A percentile compares a stretch with the other conserved stretches of the same genome.
phyloP scores from a whole-genome alignment of 2,797 vertebrate genomes.

The Phrynocephalus guinanensis region DNA sequence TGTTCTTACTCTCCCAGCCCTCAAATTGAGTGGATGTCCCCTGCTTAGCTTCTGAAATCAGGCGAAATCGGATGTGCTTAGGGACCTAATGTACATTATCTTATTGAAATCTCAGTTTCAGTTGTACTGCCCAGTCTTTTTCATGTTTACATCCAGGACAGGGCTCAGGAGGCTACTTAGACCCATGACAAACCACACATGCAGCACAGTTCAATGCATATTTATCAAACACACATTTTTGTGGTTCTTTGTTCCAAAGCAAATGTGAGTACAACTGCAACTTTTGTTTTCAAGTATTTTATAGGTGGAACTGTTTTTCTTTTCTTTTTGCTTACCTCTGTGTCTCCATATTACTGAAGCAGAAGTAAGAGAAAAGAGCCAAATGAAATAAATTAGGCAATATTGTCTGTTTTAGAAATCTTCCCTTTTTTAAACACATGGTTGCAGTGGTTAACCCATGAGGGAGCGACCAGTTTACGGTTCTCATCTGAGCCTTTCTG shows the following conservation, averaged over 20 bases:
- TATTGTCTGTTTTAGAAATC: conserved; percentile 1
- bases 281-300: background rate
- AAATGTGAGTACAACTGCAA: background rate
- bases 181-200: background rate
- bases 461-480: background rate
- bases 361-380: conserved; percentile 58
- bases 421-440: background rate
- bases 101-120: background rate
- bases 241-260: background rate
- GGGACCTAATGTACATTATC: too few species aligned
- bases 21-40: too few species aligned
- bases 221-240: background rate
- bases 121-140: background rate
- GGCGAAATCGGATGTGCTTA: too few species aligned
- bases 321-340: conserved; percentile 71
- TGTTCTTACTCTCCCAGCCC: too few species aligned
- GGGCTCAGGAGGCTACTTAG: background rate
- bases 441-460: background rate
- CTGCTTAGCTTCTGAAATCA: too few species aligned
- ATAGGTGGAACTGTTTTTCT: conserved; percentile 9
- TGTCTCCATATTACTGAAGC: conserved; percentile 79
- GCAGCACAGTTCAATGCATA: background rate
- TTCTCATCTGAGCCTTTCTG: background rate
- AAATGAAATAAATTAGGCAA: conserved; percentile 51
- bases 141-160: background rate